phyloP scores from a whole-genome alignment of 1,140 invertebrate genomes.

The Arion vulgaris region DNA sequence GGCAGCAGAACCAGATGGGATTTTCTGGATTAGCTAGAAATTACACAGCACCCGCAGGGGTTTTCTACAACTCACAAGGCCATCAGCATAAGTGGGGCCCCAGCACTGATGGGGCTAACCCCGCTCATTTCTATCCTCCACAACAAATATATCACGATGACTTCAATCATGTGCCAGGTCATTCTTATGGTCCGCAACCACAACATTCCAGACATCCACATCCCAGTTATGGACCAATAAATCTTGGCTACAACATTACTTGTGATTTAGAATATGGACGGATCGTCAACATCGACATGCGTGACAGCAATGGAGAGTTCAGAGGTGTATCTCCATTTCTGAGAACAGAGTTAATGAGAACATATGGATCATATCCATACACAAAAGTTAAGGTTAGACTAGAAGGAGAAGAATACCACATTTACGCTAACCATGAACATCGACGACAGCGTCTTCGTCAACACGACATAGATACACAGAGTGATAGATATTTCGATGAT shows the following conservation, averaged over 20 bases:
- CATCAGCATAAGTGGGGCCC: neutral
- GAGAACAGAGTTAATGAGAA: conserved; percentile 37
- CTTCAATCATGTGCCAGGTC: neutral
- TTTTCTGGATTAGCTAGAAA: neutral
- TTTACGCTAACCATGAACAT: conserved; percentile 37
- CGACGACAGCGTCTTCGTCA: neutral
- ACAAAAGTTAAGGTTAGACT: conserved; percentile 40
- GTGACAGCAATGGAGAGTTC: conserved; percentile 32
- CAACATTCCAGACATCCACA: neutral
- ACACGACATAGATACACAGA: too few species aligned
- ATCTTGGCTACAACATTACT: conserved; percentile 27
- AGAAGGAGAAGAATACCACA: conserved; percentile 43
- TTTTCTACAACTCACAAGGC: neutral
- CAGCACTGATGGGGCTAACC: neutral
- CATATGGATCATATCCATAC: conserved; percentile 41
- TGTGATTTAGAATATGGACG: conserved; percentile 44
- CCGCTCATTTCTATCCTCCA: neutral
- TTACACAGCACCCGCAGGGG: neutral
- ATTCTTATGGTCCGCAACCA: neutral
- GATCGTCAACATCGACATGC: conserved; percentile 37
- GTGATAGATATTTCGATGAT: neutral
- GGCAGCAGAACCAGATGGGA: neutral
- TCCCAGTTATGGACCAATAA: neutral
- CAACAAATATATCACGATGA: neutral
- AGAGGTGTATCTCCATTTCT: conserved; percentile 37